Evolutionary conservation across 2,113 vertebrate genomes (phyloP).

Genomic region (Uropsilus gracilis): DNA sequence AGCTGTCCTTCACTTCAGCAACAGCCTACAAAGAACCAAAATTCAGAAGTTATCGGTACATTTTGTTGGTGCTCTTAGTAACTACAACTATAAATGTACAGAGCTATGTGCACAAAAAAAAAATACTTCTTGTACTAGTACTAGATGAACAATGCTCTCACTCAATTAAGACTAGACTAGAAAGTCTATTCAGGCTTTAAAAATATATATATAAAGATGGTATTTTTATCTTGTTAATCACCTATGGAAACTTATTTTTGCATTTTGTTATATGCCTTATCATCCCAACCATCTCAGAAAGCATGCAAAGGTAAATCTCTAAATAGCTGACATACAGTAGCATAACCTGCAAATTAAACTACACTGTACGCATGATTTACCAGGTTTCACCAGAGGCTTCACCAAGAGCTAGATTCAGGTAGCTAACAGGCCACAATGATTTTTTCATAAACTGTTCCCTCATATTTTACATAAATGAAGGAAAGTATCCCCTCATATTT

Average conservation of each 20-base stretch:
- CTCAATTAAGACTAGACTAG: background rate
- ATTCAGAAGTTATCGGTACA: background rate
- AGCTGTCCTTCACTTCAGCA: background rate
- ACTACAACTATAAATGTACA: background rate
- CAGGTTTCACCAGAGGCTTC: background rate
- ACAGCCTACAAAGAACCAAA: background rate
- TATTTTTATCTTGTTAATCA: too few species aligned
- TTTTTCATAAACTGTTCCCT: conserved; percentile 13
- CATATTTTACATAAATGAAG: background rate
- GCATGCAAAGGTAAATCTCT: conserved; percentile 13
- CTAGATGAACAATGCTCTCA: background rate
- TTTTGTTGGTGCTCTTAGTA: background rate
- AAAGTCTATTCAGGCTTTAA: conserved; percentile 18
- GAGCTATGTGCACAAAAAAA: background rate
- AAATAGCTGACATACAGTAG: background rate
- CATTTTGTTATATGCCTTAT: background rate
- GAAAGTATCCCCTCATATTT: background rate
- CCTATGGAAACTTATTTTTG: background rate
- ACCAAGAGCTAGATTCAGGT: background rate
- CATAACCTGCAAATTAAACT: background rate
- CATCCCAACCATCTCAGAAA: conserved; percentile 35
- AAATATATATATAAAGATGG: too few species aligned
- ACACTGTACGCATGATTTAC: background rate
- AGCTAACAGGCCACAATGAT: background rate
- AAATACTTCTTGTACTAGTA: too few species aligned